Percentiles rank a stretch among this genome's conserved stretches.
These are phyloP conservation scores for Bradypodion pumilum DNA, from an alignment of 2,797 vertebrate genomes.

Conservation along the genomic window DNA sequence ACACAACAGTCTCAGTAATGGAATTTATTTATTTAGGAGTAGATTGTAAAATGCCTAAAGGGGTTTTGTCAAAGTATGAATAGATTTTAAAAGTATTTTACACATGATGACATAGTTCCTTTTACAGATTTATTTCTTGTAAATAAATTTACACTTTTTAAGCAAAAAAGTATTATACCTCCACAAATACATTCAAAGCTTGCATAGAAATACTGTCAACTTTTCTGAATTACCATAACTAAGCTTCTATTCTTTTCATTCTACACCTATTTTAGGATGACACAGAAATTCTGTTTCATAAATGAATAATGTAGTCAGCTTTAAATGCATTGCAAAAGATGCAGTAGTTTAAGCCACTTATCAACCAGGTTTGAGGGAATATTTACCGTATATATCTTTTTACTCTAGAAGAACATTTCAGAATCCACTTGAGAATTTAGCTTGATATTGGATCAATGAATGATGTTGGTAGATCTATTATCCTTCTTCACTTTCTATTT, in stretches of 20 bases:
- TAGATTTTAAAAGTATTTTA: neutral
- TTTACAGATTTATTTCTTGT: neutral
- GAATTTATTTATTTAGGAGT: neutral
- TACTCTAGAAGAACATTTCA: constrained; percentile 54
- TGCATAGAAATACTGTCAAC: constrained; percentile 22
- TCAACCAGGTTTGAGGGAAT: constrained; percentile 54
- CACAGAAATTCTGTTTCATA: constrained; percentile 34
- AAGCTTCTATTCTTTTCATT: constrained; percentile 49
- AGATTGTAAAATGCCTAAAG: neutral
- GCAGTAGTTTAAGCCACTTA: constrained; percentile 42
- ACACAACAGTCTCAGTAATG: neutral
- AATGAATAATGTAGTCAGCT: constrained; percentile 9
- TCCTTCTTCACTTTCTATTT: constrained; percentile 41
- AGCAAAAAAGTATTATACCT: constrained; percentile 40
- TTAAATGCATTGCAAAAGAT: constrained; percentile 52
- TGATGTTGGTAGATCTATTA: constrained; percentile 34
- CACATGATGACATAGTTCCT: neutral
- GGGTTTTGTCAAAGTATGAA: neutral
- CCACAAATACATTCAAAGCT: constrained; percentile 18
- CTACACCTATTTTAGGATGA: constrained; percentile 38
- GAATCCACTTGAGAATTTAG: constrained; percentile 48
- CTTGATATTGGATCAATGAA: constrained; percentile 50
- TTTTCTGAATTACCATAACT: constrained; percentile 45
- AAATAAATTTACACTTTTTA: constrained; percentile 26
- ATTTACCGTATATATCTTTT: constrained; percentile 59